Percentiles rank a stretch among this genome's conserved stretches.
Conservation (phyloP, 2,888 invertebrate genomes). For the Leucophenga montana region DNA sequence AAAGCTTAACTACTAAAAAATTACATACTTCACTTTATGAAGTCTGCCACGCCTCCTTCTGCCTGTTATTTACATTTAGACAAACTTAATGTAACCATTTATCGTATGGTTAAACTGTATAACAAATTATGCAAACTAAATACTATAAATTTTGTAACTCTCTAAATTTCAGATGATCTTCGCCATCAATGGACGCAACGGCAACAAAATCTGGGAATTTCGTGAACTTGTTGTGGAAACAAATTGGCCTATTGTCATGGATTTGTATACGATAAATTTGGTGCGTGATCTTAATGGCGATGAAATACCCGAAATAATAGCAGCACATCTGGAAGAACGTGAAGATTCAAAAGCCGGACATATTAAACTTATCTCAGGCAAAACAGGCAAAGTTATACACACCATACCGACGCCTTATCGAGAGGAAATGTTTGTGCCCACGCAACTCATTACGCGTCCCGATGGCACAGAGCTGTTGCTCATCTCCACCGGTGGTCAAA, state of each 20-base stretch:
- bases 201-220: constrained; percentile 79
- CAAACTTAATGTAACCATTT: too few relatives aligned
- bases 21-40: too few relatives aligned
- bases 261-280: constrained; percentile 82
- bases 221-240: constrained; percentile 71
- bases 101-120: too few relatives aligned
- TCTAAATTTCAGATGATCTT: constrained; percentile 75
- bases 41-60: too few relatives aligned
- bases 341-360: constrained; percentile 76
- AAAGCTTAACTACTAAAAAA: too few relatives aligned
- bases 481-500: constrained; percentile 84
- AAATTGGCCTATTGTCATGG: constrained; percentile 74
- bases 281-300: constrained; percentile 82
- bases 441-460: constrained; percentile 78
- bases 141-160: not conserved
- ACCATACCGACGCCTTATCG: constrained; percentile 78
- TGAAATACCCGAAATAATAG: constrained; percentile 80
- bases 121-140: too few relatives aligned
- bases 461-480: constrained; percentile 79
- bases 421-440: constrained; percentile 82
- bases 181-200: constrained; percentile 80
- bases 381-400: constrained; percentile 78
- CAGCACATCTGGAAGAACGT: constrained; percentile 78
- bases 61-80: too few relatives aligned
- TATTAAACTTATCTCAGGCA: constrained; percentile 81